phyloP scores from a whole-genome alignment of 2,797 vertebrate species.

The Meda fulgida region DNA sequence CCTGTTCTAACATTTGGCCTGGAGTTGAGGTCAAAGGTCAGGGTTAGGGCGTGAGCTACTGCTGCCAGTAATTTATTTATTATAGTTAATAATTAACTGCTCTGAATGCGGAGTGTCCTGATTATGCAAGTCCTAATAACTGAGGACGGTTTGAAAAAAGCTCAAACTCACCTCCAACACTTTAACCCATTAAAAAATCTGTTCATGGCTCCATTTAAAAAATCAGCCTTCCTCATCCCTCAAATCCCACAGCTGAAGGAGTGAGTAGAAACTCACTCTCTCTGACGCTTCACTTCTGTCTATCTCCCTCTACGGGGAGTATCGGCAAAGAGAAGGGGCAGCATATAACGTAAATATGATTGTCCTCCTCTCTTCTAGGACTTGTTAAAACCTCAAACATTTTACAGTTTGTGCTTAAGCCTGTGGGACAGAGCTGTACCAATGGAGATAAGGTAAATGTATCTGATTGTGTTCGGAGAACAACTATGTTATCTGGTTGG shows the following conservation, averaged over 20 bases:
- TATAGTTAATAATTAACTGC: constrained; percentile 23
- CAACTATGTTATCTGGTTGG: constrained; percentile 17
- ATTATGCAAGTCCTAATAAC: background rate
- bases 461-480: constrained; percentile 39
- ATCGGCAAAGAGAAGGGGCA: constrained; percentile 11
- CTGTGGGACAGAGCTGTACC: constrained; percentile 30
- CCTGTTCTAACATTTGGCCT: background rate
- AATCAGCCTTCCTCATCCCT: constrained; percentile 47
- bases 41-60: constrained; percentile 1
- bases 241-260: constrained; percentile 52
- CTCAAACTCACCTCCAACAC: background rate
- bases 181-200: constrained; percentile 46
- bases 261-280: constrained; percentile 27
- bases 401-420: constrained; percentile 9
- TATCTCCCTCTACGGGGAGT: constrained; percentile 31
- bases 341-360: constrained; percentile 50
- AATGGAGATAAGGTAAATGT: constrained; percentile 19
- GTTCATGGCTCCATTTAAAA: constrained; percentile 49
- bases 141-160: background rate
- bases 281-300: constrained; percentile 26
- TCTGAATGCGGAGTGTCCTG: constrained; percentile 1
- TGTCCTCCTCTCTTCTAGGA: constrained; percentile 35
- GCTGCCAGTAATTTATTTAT: constrained; percentile 22
- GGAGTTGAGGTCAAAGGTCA: constrained; percentile 20
- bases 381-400: constrained; percentile 28